These are phyloP conservation scores for Globicephala melas DNA, from an alignment of 2,113 vertebrate species.

Conservation along the genomic window DNA sequence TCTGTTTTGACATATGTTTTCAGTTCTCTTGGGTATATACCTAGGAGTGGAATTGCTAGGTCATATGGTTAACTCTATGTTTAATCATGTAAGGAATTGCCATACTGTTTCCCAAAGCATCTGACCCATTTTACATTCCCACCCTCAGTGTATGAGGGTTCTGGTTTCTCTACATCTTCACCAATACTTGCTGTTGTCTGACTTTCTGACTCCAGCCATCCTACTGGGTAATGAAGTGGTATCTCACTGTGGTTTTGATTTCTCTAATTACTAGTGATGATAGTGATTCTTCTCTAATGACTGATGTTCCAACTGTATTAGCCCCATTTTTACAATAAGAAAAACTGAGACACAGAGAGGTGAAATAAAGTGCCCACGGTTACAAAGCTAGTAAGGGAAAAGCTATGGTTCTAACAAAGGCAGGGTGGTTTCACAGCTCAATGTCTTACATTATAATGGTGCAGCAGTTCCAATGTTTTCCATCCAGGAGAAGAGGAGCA, in stretches of 20 bases:
- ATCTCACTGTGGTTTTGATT: not conserved
- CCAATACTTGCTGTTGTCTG: not conserved
- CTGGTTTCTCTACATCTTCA: not conserved
- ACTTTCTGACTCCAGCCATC: not conserved
- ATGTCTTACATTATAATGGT: not conserved
- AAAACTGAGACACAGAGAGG: not conserved
- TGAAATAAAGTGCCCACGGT: not conserved
- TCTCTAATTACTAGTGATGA: not conserved
- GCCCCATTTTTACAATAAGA: not conserved
- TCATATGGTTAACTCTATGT: not conserved
- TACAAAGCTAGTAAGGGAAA: not conserved
- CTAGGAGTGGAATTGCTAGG: not conserved
- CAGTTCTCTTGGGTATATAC: not conserved
- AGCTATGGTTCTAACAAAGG: not conserved
- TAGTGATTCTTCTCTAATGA: not conserved
- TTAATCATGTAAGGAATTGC: not conserved
- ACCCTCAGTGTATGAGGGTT: not conserved
- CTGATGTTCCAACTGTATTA: not conserved
- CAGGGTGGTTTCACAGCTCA: not conserved
- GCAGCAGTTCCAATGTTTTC: not conserved
- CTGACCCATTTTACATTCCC: not conserved
- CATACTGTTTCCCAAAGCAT: not conserved
- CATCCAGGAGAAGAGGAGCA: not conserved
- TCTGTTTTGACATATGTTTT: not conserved
- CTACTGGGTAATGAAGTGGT: not conserved